Conservation (phyloP, 2,888 invertebrate species). For the Subacronicta megacephala region DNA sequence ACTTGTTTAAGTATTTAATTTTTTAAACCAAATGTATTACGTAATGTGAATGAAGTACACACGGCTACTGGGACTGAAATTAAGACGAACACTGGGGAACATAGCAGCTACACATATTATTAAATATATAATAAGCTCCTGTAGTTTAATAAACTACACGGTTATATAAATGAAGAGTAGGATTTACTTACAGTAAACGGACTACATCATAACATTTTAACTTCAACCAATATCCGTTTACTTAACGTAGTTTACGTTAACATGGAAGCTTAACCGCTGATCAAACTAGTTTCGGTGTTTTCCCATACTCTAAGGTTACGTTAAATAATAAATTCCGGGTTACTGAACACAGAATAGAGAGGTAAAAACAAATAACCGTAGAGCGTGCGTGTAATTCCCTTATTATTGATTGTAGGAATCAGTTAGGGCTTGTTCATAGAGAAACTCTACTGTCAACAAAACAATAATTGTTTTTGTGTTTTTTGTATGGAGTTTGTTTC, state of each 20-base stretch:
- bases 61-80: too few species aligned
- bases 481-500: too few species aligned
- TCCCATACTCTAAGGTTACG: conserved; percentile 52
- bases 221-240: conserved; percentile 20
- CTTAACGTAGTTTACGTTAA: conserved; percentile 12
- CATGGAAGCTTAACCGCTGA: conserved; percentile 26
- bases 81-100: too few species aligned
- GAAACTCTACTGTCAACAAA: neutral
- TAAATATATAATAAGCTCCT: too few species aligned
- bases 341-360: conserved; percentile 58
- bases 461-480: too few species aligned
- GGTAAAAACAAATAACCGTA: conserved; percentile 71
- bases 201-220: conserved; percentile 17
- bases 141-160: too few species aligned
- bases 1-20: too few species aligned
- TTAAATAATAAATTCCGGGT: conserved; percentile 65
- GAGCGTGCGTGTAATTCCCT: conserved; percentile 61
- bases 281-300: conserved; percentile 35
- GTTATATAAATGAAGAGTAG: neutral
- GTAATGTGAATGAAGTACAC: too few species aligned
- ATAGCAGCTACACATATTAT: too few species aligned
- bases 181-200: neutral
- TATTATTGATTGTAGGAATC: conserved; percentile 68
- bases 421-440: conserved; percentile 46
- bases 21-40: too few species aligned